Evolutionary conservation across 2,888 invertebrate genomes (phyloP), one percentile per base, ranked within the genome.

Genomic region (Acleris literana): DNA sequence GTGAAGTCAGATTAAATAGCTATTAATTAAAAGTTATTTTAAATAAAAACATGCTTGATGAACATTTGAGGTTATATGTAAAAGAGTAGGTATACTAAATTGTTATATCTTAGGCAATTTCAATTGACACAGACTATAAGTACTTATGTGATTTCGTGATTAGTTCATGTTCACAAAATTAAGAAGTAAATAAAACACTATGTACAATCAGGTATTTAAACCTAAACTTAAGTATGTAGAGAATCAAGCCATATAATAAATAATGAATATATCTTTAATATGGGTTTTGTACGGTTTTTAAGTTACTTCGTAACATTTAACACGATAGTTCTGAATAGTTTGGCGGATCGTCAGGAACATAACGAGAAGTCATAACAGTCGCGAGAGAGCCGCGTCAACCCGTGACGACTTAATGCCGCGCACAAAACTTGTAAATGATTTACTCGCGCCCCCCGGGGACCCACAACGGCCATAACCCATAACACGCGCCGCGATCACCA

Each of bases 371-470:
- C 57, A 44, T 62, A 69, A 60, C 58, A 46, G 58, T 62, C 69
- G 71, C 56, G 70, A 69, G 68, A 63, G 60, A 69, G 70, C 70
- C 76, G 81, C 77, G 81, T 76, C 77, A 74, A 70, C 67, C 82
- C 84, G 78, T 83, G 82, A 82, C 84, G 81, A 72, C 78, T 78
- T 82, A 76, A 76, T 80, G 78, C 78, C 81, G 80, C 78, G 75
- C 78, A 81, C 82, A 81, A 83, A 82, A 78, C 82, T 81, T 82
- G 82, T 84, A 80, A 85, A 79, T 82, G 83, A 87, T 87, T 87
- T 82, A 80, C 72, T 74, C 70, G 75, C 78, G 76, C 84, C 75
- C 71, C 66, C 69, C 20, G 46, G 70, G 61, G 65, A 66, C 49
- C 56, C 44, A 61, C 56, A 20, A 25, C 25, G 25, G 6, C 25